Conservation (phyloP, 2,888 invertebrate genomes). For the Tetheella fluctuosa region DNA sequence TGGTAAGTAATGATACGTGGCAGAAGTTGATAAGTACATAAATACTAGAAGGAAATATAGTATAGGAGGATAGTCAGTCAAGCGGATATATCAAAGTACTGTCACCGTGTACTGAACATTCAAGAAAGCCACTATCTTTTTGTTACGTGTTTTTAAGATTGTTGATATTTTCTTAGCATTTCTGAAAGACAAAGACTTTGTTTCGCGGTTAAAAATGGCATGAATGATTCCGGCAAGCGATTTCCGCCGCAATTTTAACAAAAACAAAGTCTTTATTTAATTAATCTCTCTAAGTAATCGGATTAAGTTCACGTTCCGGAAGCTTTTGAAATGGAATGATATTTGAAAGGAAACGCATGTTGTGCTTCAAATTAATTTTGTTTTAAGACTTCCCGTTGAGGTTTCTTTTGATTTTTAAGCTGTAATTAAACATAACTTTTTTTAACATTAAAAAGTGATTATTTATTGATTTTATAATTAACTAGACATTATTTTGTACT, state of each 20-base stretch:
- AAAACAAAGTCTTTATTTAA: slow-evolving; percentile 12
- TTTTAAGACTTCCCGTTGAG: not conserved
- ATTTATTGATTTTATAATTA: no score
- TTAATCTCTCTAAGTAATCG: slow-evolving; percentile 12
- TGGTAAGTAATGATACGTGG: no score
- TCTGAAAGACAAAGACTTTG: not conserved
- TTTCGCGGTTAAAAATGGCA: not conserved
- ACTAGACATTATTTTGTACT: no score
- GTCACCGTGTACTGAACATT: not conserved
- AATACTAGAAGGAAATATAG: no score
- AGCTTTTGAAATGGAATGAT: slow-evolving; percentile 9
- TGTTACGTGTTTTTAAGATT: not conserved
- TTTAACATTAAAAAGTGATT: no score
- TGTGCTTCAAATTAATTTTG: slow-evolving; percentile 11
- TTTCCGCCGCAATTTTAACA: slow-evolving; percentile 7
- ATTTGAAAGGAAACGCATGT: slow-evolving; percentile 7
- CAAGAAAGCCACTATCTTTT: not conserved
- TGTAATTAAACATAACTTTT: no score
- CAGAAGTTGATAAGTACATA: no score
- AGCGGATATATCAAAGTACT: not conserved
- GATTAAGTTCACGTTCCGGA: slow-evolving; percentile 6
- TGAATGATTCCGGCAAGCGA: not conserved
- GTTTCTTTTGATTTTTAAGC: not conserved
- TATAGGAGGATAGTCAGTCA: not conserved
- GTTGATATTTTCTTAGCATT: slow-evolving; percentile 1